Evolutionary conservation across 2,797 vertebrate species (phyloP).

Genomic region (Iguana delicatissima): DNA sequence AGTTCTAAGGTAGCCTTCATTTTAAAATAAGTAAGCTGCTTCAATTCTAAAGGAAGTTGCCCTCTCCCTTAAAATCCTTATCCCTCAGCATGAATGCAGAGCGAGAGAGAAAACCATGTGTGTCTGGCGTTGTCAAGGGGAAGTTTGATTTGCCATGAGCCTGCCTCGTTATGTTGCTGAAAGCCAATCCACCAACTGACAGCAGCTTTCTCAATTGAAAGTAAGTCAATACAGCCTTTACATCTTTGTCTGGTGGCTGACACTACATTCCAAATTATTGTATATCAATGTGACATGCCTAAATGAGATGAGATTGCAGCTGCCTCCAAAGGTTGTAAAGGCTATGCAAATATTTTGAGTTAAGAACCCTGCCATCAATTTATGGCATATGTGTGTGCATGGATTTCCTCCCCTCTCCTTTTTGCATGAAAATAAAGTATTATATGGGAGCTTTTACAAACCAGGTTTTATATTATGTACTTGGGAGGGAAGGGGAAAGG

Average conservation of each 20-base stretch:
- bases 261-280: slow-evolving; percentile 33
- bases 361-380: slow-evolving; percentile 48
- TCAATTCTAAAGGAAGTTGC: slow-evolving; percentile 4
- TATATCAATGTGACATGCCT: slow-evolving; percentile 46
- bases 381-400: not conserved
- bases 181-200: slow-evolving; percentile 34
- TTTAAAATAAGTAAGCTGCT: not conserved
- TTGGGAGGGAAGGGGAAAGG: not conserved
- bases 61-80: slow-evolving; percentile 9
- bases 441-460: not conserved
- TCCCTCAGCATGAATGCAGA: not conserved
- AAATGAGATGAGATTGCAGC: slow-evolving; percentile 40
- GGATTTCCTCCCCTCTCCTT: not conserved
- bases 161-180: slow-evolving; percentile 42
- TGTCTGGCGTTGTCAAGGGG: slow-evolving; percentile 8
- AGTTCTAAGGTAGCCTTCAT: not conserved
- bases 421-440: slow-evolving; percentile 33
- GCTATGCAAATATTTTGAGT: slow-evolving; percentile 48
- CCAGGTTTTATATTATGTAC: not conserved
- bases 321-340: slow-evolving; percentile 45
- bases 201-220: slow-evolving; percentile 50
- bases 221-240: slow-evolving; percentile 43
- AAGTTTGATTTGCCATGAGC: slow-evolving; percentile 38
- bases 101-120: not conserved
- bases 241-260: slow-evolving; percentile 45